Conservation (phyloP, 2,888 invertebrate genomes). For the Petrolisthes cinctipes region DNA sequence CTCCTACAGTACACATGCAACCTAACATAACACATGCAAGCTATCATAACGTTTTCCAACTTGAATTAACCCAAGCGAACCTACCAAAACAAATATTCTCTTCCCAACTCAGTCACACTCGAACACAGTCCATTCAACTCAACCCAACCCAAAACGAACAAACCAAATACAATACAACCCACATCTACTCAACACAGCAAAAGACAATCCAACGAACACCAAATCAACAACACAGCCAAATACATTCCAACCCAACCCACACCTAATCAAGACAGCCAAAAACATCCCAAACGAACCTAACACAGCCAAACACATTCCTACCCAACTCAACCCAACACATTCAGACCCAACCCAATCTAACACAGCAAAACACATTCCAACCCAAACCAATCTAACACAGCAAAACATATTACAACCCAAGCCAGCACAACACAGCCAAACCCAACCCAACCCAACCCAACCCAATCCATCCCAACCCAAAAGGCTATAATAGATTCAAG, state of each 20-base stretch:
- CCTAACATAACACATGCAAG: too few species aligned
- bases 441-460: background rate
- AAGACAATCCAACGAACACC: background rate
- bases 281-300: background rate
- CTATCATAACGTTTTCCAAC: too few species aligned
- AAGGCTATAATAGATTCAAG: conserved; percentile 11
- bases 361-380: background rate
- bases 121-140: too few species aligned
- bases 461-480: conserved; percentile 5
- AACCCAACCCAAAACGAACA: too few species aligned
- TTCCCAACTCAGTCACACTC: too few species aligned
- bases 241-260: background rate
- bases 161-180: too few species aligned
- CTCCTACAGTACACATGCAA: too few species aligned
- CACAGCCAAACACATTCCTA: background rate
- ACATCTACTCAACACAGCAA: too few species aligned
- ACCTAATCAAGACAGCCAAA: background rate
- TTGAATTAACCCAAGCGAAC: too few species aligned
- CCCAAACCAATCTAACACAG: background rate
- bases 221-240: background rate
- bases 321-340: too few species aligned
- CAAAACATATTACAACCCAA: background rate
- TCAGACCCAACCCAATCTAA: background rate
- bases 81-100: too few species aligned
- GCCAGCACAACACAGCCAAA: background rate